Evolutionary conservation across 2,888 invertebrate genomes (phyloP), one percentile per base, ranked within the genome.

Genomic region (Pilophorus perplexus): DNA sequence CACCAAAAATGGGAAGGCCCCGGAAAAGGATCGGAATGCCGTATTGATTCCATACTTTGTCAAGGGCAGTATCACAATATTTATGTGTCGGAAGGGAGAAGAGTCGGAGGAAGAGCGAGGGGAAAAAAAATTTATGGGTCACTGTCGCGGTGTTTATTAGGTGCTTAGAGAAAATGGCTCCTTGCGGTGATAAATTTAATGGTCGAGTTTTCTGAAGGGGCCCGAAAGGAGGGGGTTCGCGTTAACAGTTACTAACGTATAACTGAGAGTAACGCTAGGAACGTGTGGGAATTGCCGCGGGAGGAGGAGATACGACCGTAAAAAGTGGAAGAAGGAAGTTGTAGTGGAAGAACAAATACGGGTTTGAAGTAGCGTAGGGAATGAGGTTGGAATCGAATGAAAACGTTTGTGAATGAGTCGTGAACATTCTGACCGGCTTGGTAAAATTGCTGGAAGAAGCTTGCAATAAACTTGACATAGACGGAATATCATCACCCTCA

Each of bases 151-250:
- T 59, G 59, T 59, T 59, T 59, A 59, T 59, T 59, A 59, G 59
- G 59, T 59, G 59, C 59, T 59, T 59, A 59, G 59, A 59, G 59
- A 59, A 59, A 59, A 59, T 59, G 59, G 59, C 59, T 59, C 23
- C 59, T 59, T 42, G 52, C 52, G 52, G 59, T 59, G 14, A 59
- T 59, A 59, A 59, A 59, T 59, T 59, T 59, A 59, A 59, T 59
- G 59, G 59, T 28, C 52, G 25, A 25, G 28, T 25, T 25, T 46
- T 46, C 25, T n/a, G n/a, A 33, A 33, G 33, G 33, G 33, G n/a
- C n/a, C n/a, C n/a, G n/a, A 33, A 33, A 12, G 33, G 33, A 33
- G 33, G 12, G 33, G 6, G 33, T n/a, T 46, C 46, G 27, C 52
- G 52, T 52, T 52, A 52, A 52, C 52, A 52, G 52, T 52, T 52